Conservation (phyloP, 2,797 vertebrate genomes). For the Sebastes reedi region DNA sequence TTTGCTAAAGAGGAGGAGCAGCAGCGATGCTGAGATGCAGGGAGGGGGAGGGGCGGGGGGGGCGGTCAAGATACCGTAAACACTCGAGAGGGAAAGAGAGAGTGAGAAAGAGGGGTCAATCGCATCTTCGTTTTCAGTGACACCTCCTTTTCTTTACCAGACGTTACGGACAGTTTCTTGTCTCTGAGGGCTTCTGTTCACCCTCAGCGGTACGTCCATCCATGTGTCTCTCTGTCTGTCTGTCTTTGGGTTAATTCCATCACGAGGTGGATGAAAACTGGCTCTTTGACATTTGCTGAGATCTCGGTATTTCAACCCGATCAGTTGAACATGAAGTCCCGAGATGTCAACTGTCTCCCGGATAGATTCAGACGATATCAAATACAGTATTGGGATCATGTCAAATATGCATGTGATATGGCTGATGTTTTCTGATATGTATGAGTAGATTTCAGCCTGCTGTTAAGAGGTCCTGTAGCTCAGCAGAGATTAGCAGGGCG, state of each 20-base stretch:
- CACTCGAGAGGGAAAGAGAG: conserved; percentile 52
- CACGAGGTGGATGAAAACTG: conserved; percentile 3
- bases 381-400: conserved; percentile 13
- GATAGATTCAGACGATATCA: conserved; percentile 4
- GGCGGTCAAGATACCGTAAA: conserved; percentile 21
- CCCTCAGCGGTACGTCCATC: background rate
- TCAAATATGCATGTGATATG: conserved; percentile 39
- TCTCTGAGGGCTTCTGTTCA: conserved; percentile 16
- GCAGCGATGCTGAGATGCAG: conserved; percentile 68
- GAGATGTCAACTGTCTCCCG: background rate
- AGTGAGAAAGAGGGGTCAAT: conserved; percentile 44
- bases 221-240: background rate
- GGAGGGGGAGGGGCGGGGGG: background rate
- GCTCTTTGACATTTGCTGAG: background rate
- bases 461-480: conserved; percentile 24
- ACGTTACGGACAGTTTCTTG: conserved; percentile 2
- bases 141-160: background rate
- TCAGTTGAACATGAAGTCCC: conserved; percentile 6
- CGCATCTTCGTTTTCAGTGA: background rate
- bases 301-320: background rate
- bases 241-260: conserved; percentile 52
- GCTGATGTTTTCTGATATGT: conserved; percentile 70
- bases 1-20: conserved; percentile 75
- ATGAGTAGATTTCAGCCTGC: conserved; percentile 42
- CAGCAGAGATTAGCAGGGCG: conserved; percentile 21